Percentiles rank a stretch among this genome's conserved stretches.
Conservation (phyloP, 2,888 invertebrate species). For the Nasonia oneida region DNA sequence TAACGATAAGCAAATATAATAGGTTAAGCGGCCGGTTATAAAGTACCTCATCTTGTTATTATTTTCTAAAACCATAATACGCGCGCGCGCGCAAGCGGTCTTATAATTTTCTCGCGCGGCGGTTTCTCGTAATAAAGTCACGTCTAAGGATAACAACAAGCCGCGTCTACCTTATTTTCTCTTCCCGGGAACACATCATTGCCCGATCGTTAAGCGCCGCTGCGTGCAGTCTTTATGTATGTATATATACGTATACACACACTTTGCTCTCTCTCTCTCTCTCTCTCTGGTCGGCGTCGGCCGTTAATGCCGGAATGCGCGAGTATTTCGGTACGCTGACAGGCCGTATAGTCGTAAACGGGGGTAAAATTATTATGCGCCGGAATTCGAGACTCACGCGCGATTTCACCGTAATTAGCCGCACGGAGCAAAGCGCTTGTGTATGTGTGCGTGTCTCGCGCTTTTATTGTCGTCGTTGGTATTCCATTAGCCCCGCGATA, state of each 20-base stretch:
- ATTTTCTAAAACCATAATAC: constrained; percentile 26
- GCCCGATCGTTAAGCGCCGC: constrained; percentile 54
- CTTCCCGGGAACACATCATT: constrained; percentile 54
- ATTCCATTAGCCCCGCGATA: too few relatives aligned
- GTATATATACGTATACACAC: not conserved
- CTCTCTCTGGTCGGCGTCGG: not conserved
- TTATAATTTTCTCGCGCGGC: constrained; percentile 28
- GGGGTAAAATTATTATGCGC: constrained; percentile 46
- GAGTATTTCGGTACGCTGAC: constrained; percentile 54
- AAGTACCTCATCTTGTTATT: constrained; percentile 40
- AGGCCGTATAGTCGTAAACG: constrained; percentile 49
- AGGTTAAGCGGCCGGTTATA: constrained; percentile 29
- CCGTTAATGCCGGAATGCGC: constrained; percentile 50
- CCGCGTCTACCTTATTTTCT: constrained; percentile 44
- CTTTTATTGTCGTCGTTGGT: not conserved
- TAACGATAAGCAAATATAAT: constrained; percentile 44
- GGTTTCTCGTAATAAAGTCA: constrained; percentile 56
- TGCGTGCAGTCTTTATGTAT: constrained; percentile 33
- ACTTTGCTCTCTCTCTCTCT: not conserved
- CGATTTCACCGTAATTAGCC: constrained; percentile 31
- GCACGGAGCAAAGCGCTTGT: not conserved
- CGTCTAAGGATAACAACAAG: constrained; percentile 52
- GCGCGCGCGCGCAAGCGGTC: not conserved
- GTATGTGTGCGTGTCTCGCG: not conserved
- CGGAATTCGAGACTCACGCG: constrained; percentile 47